Conservation (phyloP, 2,113 vertebrate genomes). For the Blennius ocellaris region DNA sequence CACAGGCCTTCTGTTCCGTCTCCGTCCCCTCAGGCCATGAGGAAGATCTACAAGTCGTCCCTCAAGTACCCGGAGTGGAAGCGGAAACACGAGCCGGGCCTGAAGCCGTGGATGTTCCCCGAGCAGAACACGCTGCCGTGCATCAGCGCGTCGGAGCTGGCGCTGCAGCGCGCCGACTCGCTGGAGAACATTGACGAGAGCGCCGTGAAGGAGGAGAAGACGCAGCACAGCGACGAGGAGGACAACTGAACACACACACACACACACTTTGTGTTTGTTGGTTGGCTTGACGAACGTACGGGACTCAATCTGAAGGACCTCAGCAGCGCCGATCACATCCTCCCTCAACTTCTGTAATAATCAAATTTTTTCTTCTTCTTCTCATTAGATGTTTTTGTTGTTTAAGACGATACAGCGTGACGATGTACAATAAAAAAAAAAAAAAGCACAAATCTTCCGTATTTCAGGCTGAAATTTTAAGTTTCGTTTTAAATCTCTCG, state of each 20-base stretch:
- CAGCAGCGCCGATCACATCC: neutral
- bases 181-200: conserved; percentile 89
- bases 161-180: conserved; percentile 82
- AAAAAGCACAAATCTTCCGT: too few species aligned
- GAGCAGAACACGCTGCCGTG: conserved; percentile 86
- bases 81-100: conserved; percentile 81
- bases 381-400: too few species aligned
- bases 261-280: conserved; percentile 11
- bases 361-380: too few species aligned
- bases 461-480: too few species aligned
- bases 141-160: conserved; percentile 79
- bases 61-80: conserved; percentile 91
- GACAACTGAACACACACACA: conserved; percentile 60
- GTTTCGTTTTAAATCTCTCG: too few species aligned
- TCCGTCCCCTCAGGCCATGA: conserved; percentile 83
- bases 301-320: conserved; percentile 1
- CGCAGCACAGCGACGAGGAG: conserved; percentile 84
- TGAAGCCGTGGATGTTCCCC: conserved; percentile 88
- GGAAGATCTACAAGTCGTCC: conserved; percentile 89
- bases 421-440: too few species aligned
- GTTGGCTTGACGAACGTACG: conserved; percentile 24
- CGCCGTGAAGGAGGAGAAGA: conserved; percentile 80
- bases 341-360: too few species aligned
- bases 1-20: neutral
- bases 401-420: too few species aligned